A percentile compares a stretch with the other conserved stretches of the same genome.
phyloP scores from a whole-genome alignment of 2,888 invertebrate genomes.

The Dynastes maya region DNA sequence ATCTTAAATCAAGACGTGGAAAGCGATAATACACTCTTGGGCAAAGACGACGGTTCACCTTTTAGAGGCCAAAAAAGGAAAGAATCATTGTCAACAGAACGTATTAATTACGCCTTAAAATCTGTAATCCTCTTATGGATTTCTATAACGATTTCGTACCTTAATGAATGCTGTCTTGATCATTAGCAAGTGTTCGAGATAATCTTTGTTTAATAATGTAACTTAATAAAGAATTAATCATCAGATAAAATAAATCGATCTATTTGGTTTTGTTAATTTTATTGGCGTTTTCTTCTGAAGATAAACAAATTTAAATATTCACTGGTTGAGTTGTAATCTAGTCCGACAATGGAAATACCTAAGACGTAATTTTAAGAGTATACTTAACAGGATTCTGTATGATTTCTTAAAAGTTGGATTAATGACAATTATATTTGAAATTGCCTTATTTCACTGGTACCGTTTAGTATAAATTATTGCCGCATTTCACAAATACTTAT shows the following conservation, averaged over 20 bases:
- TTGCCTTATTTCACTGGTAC: too few relatives aligned
- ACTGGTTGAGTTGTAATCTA: background rate
- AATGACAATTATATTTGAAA: too few relatives aligned
- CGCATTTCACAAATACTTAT: too few relatives aligned
- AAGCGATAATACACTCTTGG: background rate
- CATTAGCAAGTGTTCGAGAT: constrained; percentile 22
- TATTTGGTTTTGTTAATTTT: background rate
- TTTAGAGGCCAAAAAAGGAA: constrained; percentile 5
- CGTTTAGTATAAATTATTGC: too few relatives aligned
- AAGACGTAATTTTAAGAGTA: too few relatives aligned
- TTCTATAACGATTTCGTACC: constrained; percentile 23
- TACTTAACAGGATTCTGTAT: too few relatives aligned
- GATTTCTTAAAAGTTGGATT: too few relatives aligned
- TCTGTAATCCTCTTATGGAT: constrained; percentile 24
- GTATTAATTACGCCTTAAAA: constrained; percentile 14
- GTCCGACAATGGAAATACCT: too few relatives aligned
- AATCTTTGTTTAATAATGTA: constrained; percentile 25
- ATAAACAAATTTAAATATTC: background rate
- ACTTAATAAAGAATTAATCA: constrained; percentile 27
- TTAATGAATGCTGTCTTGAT: constrained; percentile 18
- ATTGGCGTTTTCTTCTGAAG: constrained; percentile 4
- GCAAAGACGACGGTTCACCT: background rate
- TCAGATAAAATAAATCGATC: constrained; percentile 18
- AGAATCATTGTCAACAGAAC: constrained; percentile 17
- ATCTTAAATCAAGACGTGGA: background rate